phyloP scores from a whole-genome alignment of 2,113 vertebrate species.

The Pygoscelis antarcticus region DNA sequence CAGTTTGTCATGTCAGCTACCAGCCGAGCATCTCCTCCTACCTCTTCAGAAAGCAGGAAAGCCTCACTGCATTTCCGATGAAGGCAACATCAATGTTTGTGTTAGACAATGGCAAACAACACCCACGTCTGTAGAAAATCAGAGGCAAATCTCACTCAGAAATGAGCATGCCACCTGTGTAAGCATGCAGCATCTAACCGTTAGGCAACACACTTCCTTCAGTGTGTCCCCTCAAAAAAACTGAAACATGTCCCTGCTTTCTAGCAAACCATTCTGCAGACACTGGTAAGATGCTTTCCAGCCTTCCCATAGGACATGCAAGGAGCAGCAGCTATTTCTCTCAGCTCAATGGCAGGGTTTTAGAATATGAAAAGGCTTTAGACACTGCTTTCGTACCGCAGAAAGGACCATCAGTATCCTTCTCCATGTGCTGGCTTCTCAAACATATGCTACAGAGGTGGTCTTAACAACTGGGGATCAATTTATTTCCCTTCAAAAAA shows the following conservation, averaged over 20 bases:
- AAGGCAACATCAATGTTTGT: neutral
- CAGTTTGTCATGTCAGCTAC: neutral
- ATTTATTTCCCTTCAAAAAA: neutral
- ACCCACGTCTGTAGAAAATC: neutral
- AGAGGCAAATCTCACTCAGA: neutral
- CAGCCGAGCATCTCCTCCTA: neutral
- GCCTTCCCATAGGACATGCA: neutral
- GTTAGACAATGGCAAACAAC: neutral
- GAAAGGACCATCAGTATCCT: neutral
- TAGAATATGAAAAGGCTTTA: neutral
- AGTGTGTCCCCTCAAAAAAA: neutral
- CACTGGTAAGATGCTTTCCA: neutral
- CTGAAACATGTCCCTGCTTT: neutral
- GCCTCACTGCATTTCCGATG: neutral
- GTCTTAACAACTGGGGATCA: neutral
- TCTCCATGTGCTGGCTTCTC: neutral
- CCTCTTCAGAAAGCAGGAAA: neutral
- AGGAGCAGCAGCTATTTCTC: neutral
- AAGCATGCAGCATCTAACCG: neutral
- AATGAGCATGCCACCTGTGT: neutral
- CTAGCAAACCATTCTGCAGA: neutral
- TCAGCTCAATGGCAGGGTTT: neutral
- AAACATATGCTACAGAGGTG: neutral
- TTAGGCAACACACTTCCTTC: neutral
- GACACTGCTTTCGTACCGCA: neutral